Conservation (phyloP, 2,888 invertebrate species). For the Carcina quercana region DNA sequence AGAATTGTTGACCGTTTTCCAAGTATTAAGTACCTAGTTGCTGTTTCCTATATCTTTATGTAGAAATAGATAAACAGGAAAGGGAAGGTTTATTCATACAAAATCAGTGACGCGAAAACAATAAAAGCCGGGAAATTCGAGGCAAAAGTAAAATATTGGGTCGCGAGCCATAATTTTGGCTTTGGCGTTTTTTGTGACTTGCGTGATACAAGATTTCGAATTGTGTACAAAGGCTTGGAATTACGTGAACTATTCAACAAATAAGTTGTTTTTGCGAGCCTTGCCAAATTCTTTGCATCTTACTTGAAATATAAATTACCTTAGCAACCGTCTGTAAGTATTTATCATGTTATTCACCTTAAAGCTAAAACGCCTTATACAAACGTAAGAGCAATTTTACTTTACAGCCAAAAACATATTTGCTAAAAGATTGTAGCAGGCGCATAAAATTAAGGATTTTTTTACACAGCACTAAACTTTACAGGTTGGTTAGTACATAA, state of each 20-base stretch:
- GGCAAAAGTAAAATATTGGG: slow-evolving; percentile 26
- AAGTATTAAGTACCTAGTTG: no score
- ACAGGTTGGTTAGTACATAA: no score
- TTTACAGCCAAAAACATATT: not conserved
- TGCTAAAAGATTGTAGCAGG: not conserved
- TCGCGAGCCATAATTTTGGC: slow-evolving; percentile 24
- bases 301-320: no score
- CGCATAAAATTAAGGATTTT: no score
- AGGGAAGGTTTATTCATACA: slow-evolving; percentile 20
- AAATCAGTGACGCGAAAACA: slow-evolving; percentile 17
- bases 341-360: no score
- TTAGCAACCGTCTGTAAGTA: no score
- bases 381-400: slow-evolving; percentile 4
- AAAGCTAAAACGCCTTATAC: not conserved
- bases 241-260: slow-evolving; percentile 1
- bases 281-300: not conserved
- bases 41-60: no score
- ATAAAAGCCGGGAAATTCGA: slow-evolving; percentile 15
- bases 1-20: no score
- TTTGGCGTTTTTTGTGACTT: slow-evolving; percentile 23
- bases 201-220: slow-evolving; percentile 18
- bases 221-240: slow-evolving; percentile 4
- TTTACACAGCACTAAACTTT: no score
- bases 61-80: slow-evolving; percentile 17
- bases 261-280: not conserved